Conservation (phyloP, 2,113 vertebrate species). For the Saccopteryx leptura region DNA sequence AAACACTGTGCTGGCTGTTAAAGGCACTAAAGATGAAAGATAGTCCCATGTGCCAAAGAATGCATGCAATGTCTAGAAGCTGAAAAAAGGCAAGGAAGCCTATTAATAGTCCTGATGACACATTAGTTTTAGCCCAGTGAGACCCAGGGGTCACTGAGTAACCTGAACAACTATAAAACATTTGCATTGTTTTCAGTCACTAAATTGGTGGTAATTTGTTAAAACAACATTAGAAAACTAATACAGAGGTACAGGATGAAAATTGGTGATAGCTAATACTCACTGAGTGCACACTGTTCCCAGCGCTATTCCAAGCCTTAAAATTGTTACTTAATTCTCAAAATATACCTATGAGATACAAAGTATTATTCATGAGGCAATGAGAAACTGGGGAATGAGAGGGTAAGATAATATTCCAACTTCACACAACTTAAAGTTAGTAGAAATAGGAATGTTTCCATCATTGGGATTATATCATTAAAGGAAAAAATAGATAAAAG, state of each 20-base stretch:
- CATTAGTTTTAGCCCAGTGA: neutral
- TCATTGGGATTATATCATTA: neutral
- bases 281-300: neutral
- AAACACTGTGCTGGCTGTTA: neutral
- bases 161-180: neutral
- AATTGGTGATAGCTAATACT: neutral
- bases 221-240: constrained; percentile 16
- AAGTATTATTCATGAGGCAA: neutral
- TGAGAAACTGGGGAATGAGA: neutral
- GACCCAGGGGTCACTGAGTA: neutral
- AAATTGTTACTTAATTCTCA: neutral
- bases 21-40: neutral
- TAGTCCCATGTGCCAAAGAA: neutral
- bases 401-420: neutral
- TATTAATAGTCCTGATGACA: neutral
- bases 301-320: neutral
- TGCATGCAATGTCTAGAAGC: neutral
- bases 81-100: neutral
- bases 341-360: neutral
- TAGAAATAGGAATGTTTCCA: neutral
- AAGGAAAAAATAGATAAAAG: neutral
- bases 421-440: neutral
- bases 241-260: neutral
- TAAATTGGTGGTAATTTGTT: neutral
- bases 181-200: neutral